Conservation (phyloP, 2,113 vertebrate species). For the Sinocyclocheilus anshuiensis region DNA sequence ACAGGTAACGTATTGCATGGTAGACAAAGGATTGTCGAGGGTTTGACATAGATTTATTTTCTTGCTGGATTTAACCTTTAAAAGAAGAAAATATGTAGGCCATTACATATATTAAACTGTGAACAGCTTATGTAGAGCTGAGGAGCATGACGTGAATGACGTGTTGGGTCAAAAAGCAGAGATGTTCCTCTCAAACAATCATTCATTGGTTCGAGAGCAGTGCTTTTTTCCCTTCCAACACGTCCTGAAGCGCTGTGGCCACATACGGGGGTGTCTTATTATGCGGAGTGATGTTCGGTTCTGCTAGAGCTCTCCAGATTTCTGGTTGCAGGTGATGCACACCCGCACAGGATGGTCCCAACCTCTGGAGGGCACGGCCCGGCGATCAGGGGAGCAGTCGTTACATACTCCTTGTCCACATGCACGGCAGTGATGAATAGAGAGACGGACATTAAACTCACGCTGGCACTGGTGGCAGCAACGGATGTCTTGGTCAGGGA, state of each 20-base stretch:
- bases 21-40: conserved; percentile 40
- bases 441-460: conserved; percentile 90
- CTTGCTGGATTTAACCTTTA: conserved; percentile 11
- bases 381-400: conserved; percentile 88
- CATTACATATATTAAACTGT: not conserved
- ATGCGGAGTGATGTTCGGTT: conserved; percentile 2
- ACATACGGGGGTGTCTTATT: conserved; percentile 8
- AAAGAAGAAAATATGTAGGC: conserved; percentile 33
- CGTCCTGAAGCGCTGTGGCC: conserved; percentile 35
- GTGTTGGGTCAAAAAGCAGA: conserved; percentile 16
- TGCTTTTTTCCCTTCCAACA: not conserved
- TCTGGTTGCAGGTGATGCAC: conserved; percentile 92
- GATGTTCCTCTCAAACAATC: conserved; percentile 28
- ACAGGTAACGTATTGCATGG: conserved; percentile 22
- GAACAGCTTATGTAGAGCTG: conserved; percentile 28
- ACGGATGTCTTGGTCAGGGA: conserved; percentile 95
- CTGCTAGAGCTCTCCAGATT: conserved; percentile 93
- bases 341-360: conserved; percentile 98
- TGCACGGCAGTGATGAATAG: conserved; percentile 97
- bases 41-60: conserved; percentile 10
- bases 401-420: conserved; percentile 97
- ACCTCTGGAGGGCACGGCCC: conserved; percentile 91
- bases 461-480: conserved; percentile 89
- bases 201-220: conserved; percentile 13
- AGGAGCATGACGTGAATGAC: conserved; percentile 21